Conservation (phyloP, 2,113 vertebrate species). For the Psilopogon haemacephalus region DNA sequence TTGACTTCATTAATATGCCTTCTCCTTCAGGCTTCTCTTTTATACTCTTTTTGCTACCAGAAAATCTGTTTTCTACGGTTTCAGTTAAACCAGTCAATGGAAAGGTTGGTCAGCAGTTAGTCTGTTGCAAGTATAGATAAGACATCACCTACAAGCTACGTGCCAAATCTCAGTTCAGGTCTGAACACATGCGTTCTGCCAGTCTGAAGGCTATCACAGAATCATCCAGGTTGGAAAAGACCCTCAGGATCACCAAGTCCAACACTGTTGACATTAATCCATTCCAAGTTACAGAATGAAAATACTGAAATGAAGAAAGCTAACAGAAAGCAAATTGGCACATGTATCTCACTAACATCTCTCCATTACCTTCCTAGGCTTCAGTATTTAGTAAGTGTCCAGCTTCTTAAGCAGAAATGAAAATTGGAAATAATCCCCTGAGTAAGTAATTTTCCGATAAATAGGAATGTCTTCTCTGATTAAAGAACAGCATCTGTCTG, state of each 20-base stretch:
- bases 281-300: conserved; percentile 10
- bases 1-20: conserved; percentile 1
- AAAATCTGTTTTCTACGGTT: not conserved
- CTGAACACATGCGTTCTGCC: not conserved
- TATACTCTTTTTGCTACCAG: not conserved
- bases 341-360: not conserved
- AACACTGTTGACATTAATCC: not conserved
- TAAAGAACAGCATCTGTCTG: conserved; percentile 66
- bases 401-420: conserved; percentile 57
- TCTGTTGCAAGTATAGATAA: not conserved
- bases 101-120: not conserved
- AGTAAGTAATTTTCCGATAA: conserved; percentile 64
- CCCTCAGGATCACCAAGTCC: too few species aligned
- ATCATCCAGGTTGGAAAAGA: too few species aligned
- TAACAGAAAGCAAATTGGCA: conserved; percentile 34
- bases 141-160: not conserved
- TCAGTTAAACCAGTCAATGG: not conserved
- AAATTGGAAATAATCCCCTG: conserved; percentile 47
- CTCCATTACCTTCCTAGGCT: conserved; percentile 16
- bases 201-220: too few species aligned
- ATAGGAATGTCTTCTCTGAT: conserved; percentile 56
- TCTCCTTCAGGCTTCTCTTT: not conserved
- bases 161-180: not conserved
- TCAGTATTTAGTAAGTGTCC: conserved; percentile 46
- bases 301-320: conserved; percentile 31